Base-by-base conservation (phyloP, 2,888 invertebrate species). In the Orchesellides sinensis region DNA sequence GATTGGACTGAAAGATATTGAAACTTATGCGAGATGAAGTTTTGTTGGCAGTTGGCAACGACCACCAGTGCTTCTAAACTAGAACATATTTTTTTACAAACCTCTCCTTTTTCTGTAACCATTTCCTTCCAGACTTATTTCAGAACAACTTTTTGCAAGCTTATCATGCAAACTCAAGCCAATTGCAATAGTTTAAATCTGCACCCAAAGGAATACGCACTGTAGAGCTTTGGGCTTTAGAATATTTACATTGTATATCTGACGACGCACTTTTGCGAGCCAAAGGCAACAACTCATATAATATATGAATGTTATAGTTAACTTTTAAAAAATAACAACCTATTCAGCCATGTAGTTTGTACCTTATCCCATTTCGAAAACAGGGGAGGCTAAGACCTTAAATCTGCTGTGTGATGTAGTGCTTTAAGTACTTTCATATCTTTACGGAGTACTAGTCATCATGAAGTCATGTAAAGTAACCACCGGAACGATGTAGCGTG, bases 401-500 rank as follows among this genome's bases (percentile, higher is more conserved):
- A 17, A 54, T 29, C 32, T 32, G 23, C 3, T 4, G 5, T n/a
- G 40, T 63, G 63, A 63, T 63, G 63, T 59, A 25, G 17, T 61
- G 40, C 29, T 63, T 49, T 29, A 63, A 63, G 40, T 40, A 63
- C 63, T 63, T 29, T 29, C 54, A 6, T 59, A 32, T 32, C 4
- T 63, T 40, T 63, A 40, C 40, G n/a, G 40, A 40, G 40, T 14
- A n/a, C 40, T 10, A 40, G 40, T 40, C 40, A 40, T 40, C 40
- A 40, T n/a, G 14, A 72, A 59, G 25, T 59, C 40, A 59, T 45
- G 45, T 59, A 72, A 56, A 56, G 14, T 72, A 72, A 59, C 59
- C 40, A 59, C 59, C 59, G 59, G 70, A 72, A 72, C 72, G 21
- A 70, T 70, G 70, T 70, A 35, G 35, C 23, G 56, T 56, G 54